Evolutionary conservation across 2,797 vertebrate genomes (phyloP).

Genomic region (Poecilia velifera): DNA sequence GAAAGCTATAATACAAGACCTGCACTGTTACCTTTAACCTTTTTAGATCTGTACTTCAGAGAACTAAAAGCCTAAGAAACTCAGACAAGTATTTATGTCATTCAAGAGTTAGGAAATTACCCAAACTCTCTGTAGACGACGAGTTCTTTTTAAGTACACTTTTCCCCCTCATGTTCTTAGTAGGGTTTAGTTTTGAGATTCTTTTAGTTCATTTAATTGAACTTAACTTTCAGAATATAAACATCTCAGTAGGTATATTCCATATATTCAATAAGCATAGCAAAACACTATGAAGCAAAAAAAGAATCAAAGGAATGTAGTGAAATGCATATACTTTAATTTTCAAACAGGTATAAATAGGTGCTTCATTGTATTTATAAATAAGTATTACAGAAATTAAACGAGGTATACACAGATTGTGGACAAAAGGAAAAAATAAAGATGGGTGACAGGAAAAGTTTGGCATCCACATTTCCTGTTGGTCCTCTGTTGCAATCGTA

Average conservation of each 20-base stretch:
- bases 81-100: neutral
- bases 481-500: neutral
- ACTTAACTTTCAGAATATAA: neutral
- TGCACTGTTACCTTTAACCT: neutral
- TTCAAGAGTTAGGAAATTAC: neutral
- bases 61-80: neutral
- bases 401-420: neutral
- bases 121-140: neutral
- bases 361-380: neutral
- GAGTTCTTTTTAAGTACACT: neutral
- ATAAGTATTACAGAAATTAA: neutral
- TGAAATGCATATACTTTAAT: neutral
- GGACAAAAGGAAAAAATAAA: neutral
- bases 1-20: neutral
- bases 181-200: neutral
- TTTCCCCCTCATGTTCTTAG: neutral
- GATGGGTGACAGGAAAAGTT: neutral
- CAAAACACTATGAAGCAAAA: neutral
- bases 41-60: neutral
- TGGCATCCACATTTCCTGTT: neutral
- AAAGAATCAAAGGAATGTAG: neutral
- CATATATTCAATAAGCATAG: neutral
- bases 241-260: accelerated
- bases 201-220: neutral
- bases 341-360: neutral